Evolutionary conservation across 2,888 invertebrate species (phyloP), one percentile per base, ranked within the genome.

Genomic region (Ypsolopha sequella): DNA sequence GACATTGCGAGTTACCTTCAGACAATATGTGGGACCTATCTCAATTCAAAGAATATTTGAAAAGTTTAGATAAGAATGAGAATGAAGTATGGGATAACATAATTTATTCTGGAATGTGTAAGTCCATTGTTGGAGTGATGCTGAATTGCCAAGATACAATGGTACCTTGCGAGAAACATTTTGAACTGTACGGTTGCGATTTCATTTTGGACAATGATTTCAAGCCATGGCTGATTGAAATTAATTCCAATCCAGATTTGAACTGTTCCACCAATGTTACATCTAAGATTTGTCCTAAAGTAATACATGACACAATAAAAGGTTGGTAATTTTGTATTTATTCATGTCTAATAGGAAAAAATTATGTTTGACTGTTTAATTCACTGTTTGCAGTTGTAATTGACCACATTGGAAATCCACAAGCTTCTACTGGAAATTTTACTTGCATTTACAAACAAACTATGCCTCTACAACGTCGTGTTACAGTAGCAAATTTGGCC

Each of bases 171-270:
- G 89, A 90, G 63, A 93, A 94, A 64, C 91, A 93, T 52, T 97
- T 96, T 76, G 97, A 97, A 73, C 70, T 96, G 39, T 97, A 95
- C 68, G 97, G 97, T 6, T 96, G 96, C 51, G 97, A 98, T 79
- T 97, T 97, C 71, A 93, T 97, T 88, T 73, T 97, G 39, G 93
- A 94, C 53, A 92, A 95, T 64, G 92, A 95, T 63, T 94, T 91
- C 61, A 89, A 91, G 55, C 96, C 96, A 0, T 96, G 96, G 93
- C 80, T 97, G 55, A 94, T 98, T 62, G 97, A 98, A 86, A 96
- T 97, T 58, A 97, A 98, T 82, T 93, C 95, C 1, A 92, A 93
- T 66, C 97, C 97, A 0, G 93, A 95, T 74, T 89, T 97, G 76
- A 88, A 89, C 55, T 88, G 91, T 24, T 95, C 95, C 34, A 97